Percentiles rank a stretch among this genome's conserved stretches.
Conservation (phyloP, 2,113 vertebrate species). For the Oryzias curvinotus region DNA sequence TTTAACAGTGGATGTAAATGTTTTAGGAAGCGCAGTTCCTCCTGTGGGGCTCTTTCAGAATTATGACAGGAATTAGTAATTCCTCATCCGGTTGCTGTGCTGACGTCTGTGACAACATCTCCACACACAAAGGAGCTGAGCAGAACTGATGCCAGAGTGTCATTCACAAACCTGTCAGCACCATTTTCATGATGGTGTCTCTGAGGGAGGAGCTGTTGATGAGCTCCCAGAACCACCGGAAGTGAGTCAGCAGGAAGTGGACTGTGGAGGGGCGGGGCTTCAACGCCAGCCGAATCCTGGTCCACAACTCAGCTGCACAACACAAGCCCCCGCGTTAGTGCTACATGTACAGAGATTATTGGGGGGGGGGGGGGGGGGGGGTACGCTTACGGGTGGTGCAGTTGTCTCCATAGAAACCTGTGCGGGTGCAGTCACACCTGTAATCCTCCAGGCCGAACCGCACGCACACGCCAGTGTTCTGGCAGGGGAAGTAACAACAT, state of each 20-base stretch:
- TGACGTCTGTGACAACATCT: no score
- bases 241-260: slow-evolving; percentile 89
- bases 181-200: slow-evolving; percentile 82
- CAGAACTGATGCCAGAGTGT: no score
- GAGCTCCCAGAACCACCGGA: slow-evolving; percentile 87
- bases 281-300: slow-evolving; percentile 73
- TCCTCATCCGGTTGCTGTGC: no score
- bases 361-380: no score
- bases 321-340: background rate
- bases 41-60: no score
- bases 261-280: slow-evolving; percentile 80
- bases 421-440: slow-evolving; percentile 91
- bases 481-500: slow-evolving; percentile 93
- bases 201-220: slow-evolving; percentile 86
- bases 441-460: slow-evolving; percentile 78
- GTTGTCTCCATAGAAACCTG: slow-evolving; percentile 86
- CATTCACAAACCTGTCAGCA: slow-evolving; percentile 82
- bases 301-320: slow-evolving; percentile 85
- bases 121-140: no score
- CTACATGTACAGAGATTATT: background rate
- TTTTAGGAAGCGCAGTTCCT: no score
- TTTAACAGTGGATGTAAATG: no score
- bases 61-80: no score
- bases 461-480: slow-evolving; percentile 87
- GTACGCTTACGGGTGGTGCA: slow-evolving; percentile 86